A percentile compares a stretch with the other conserved stretches of the same genome.
Evolutionary conservation across 2,797 vertebrate species (phyloP).

Genomic region (Dallia pectoralis): DNA sequence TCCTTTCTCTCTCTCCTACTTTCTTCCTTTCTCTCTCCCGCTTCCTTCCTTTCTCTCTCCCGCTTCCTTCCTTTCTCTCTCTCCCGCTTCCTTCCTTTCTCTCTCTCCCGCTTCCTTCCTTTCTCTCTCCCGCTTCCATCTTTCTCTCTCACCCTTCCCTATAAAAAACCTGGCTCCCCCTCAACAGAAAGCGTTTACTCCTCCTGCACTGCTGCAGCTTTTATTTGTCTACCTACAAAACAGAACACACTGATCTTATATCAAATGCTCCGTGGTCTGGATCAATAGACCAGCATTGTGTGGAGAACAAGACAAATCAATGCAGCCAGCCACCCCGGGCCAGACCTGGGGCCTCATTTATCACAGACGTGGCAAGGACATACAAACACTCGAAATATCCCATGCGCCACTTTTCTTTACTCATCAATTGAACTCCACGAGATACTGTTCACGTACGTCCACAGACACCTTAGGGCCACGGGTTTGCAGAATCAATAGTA

Average conservation of each 20-base stretch:
- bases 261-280: neutral
- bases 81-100: neutral
- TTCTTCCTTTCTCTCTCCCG: neutral
- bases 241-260: neutral
- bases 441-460: too few species aligned
- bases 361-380: too few species aligned
- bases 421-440: too few species aligned
- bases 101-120: neutral
- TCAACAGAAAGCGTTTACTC: neutral
- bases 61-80: neutral
- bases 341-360: neutral
- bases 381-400: too few species aligned
- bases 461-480: too few species aligned
- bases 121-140: neutral
- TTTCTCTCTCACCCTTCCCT: neutral
- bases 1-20: too few species aligned
- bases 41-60: neutral
- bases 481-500: too few species aligned
- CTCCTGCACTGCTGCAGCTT: neutral
- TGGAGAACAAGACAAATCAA: slow-evolving; percentile 1
- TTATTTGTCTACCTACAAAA: neutral
- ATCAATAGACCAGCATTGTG: neutral
- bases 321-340: neutral
- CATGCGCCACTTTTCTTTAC: too few species aligned
- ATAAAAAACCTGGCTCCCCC: neutral